Evolutionary conservation across 1,140 invertebrate genomes (phyloP).

Genomic region (Portunus trituberculatus): DNA sequence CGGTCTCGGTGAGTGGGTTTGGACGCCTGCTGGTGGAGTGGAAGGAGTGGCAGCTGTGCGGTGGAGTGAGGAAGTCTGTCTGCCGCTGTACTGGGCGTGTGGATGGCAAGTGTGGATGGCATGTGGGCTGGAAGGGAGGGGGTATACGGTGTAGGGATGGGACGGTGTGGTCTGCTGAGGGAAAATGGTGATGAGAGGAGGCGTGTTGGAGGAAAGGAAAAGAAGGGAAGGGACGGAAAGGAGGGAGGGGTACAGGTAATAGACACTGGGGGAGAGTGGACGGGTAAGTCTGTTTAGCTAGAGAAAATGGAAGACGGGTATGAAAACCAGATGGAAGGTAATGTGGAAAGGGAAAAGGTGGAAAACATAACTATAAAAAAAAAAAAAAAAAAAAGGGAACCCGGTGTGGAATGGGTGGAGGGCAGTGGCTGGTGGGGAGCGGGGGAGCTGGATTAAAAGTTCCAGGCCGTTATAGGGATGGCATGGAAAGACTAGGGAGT

Average conservation of each 20-base stretch:
- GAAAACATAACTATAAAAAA: neutral
- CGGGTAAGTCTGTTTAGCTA: neutral
- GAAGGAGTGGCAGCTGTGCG: neutral
- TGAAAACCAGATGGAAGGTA: neutral
- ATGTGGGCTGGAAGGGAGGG: neutral
- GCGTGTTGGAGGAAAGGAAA: neutral
- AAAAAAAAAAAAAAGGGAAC: neutral
- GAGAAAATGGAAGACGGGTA: neutral
- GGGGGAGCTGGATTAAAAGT: neutral
- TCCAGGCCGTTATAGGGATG: neutral
- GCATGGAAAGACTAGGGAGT: neutral
- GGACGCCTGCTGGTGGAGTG: neutral
- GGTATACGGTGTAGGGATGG: neutral
- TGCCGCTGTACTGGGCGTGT: neutral
- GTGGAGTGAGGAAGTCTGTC: conserved; percentile 5
- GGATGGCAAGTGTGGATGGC: neutral
- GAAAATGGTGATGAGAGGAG: neutral
- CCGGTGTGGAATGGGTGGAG: neutral
- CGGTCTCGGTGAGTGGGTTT: neutral
- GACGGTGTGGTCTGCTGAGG: neutral
- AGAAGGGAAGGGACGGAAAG: too few relatives aligned
- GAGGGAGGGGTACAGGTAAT: neutral
- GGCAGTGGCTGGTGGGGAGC: neutral
- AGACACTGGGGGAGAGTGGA: neutral
- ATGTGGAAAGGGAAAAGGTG: neutral